Conservation (phyloP, 2,888 invertebrate species). For the Dynastes grantii region DNA sequence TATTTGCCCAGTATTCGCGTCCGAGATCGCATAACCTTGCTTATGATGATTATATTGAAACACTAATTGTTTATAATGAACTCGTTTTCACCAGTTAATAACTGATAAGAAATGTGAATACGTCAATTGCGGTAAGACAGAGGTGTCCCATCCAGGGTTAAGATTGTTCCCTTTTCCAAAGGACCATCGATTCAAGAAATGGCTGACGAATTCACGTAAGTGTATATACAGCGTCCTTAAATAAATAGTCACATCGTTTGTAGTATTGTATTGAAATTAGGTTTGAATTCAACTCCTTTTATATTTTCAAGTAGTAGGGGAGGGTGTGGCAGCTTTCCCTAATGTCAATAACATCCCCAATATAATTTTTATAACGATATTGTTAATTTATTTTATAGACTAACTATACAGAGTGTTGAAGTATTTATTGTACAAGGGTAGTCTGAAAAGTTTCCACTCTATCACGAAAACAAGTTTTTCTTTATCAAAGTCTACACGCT, state of each 20-base stretch:
- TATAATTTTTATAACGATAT: not conserved
- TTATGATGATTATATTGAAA: not conserved
- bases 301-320: not conserved
- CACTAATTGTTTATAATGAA: not conserved
- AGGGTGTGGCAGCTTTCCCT: too few species aligned
- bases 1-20: too few species aligned
- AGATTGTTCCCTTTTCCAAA: slow-evolving; percentile 30
- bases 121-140: slow-evolving; percentile 32
- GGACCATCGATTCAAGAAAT: slow-evolving; percentile 33
- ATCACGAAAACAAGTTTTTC: too few species aligned
- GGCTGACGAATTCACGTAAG: slow-evolving; percentile 42
- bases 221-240: not conserved
- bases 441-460: too few species aligned
- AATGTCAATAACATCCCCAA: too few species aligned
- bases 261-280: too few species aligned
- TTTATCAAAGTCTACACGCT: too few species aligned
- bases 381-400: not conserved
- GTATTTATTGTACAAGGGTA: too few species aligned
- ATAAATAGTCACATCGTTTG: not conserved
- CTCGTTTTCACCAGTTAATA: slow-evolving; percentile 22
- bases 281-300: too few species aligned
- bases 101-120: slow-evolving; percentile 33
- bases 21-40: too few species aligned
- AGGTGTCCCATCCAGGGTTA: slow-evolving; percentile 23
- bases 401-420: too few species aligned